Evolutionary conservation across 2,797 vertebrate species (phyloP).

Genomic region (Discoglossus pictus): DNA sequence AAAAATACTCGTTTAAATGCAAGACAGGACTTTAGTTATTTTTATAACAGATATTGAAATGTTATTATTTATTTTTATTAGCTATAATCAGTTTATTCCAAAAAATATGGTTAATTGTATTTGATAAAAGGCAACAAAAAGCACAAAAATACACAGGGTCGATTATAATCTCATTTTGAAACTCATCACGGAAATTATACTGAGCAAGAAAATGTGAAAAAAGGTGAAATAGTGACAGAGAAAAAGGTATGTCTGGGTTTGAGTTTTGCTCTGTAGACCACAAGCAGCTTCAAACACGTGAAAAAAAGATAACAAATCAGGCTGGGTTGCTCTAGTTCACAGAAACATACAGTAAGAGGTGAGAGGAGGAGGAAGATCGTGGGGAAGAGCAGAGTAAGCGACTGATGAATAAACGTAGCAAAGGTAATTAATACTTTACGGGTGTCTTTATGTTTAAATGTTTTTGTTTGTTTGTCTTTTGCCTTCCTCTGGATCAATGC

Average conservation of each 20-base stretch:
- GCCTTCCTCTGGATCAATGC: too few relatives aligned
- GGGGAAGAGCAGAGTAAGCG: background rate
- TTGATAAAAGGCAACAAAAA: too few relatives aligned
- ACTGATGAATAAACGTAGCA: conserved; percentile 8
- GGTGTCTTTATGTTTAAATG: too few relatives aligned
- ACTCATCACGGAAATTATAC: conserved; percentile 46
- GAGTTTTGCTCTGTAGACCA: conserved; percentile 28
- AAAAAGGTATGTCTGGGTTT: conserved; percentile 24
- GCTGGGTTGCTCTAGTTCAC: conserved; percentile 11
- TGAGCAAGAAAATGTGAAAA: conserved; percentile 30
- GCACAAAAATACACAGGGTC: conserved; percentile 9
- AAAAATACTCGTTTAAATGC: too few relatives aligned
- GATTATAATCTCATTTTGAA: conserved; percentile 28
- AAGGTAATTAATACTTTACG: conserved; percentile 31
- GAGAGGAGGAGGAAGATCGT: conserved; percentile 9
- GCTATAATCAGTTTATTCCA: too few relatives aligned
- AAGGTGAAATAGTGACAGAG: conserved; percentile 4
- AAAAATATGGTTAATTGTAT: too few relatives aligned
- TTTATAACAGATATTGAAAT: too few relatives aligned
- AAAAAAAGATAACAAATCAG: conserved; percentile 11
- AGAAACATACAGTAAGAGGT: conserved; percentile 23
- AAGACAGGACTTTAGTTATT: too few relatives aligned
- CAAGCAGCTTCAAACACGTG: conserved; percentile 26
- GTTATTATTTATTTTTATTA: too few relatives aligned
- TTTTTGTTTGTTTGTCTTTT: too few relatives aligned